phyloP scores from a whole-genome alignment of 2,113 vertebrate genomes.

The Otus sunia region DNA sequence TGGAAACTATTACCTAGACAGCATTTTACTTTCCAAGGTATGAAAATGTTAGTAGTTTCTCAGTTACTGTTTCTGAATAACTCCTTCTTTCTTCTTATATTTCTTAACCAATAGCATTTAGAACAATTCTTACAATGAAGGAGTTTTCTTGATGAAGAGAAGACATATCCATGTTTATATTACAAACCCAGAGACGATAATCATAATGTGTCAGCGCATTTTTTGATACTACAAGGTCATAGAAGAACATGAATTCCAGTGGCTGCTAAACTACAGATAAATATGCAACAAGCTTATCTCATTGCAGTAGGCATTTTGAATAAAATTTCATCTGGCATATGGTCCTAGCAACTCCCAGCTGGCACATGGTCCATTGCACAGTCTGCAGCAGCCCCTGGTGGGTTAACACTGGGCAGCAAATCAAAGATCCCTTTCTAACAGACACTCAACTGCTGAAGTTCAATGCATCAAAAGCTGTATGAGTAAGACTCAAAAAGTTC shows the following conservation, averaged over 20 bases:
- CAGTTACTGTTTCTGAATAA: neutral
- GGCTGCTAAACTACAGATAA: neutral
- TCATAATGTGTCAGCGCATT: neutral
- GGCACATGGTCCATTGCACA: slow-evolving; percentile 3
- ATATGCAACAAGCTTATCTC: slow-evolving; percentile 6
- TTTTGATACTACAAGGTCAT: neutral
- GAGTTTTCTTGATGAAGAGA: neutral
- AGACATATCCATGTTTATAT: neutral
- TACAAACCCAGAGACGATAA: neutral
- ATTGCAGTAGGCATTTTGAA: neutral
- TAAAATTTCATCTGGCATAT: slow-evolving; percentile 13
- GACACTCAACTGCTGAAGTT: neutral
- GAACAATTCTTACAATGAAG: neutral
- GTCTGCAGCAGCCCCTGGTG: slow-evolving; percentile 16
- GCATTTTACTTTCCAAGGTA: neutral
- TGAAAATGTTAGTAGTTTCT: neutral
- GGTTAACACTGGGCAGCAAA: slow-evolving; percentile 1
- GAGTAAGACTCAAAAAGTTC: neutral
- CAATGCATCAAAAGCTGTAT: neutral
- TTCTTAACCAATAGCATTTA: neutral
- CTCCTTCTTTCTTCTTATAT: neutral
- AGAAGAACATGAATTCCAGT: neutral
- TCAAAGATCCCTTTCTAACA: slow-evolving; percentile 28
- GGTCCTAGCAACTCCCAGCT: slow-evolving; percentile 22
- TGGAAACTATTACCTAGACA: neutral